Evolutionary conservation across 2,113 vertebrate species (phyloP).

Genomic region (Caranx ignobilis): DNA sequence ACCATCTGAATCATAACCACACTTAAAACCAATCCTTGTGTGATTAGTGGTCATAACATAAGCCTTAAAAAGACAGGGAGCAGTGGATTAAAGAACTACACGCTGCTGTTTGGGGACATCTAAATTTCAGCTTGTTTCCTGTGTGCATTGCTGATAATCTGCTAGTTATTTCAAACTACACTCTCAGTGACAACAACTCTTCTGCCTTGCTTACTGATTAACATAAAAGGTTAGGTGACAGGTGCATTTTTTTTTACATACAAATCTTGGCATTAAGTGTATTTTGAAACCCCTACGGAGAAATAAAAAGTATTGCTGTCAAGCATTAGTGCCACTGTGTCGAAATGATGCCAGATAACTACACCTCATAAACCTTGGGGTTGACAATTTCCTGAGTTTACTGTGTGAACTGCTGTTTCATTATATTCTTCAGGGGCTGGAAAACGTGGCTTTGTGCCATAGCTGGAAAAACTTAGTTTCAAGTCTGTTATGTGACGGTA

Average conservation of each 20-base stretch:
- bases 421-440: constrained; percentile 13
- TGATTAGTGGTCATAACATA: not conserved
- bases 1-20: not conserved
- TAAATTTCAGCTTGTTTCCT: constrained; percentile 4
- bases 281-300: constrained; percentile 34
- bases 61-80: not conserved
- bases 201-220: constrained; percentile 17
- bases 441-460: constrained; percentile 24
- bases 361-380: constrained; percentile 22
- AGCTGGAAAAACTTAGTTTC: constrained; percentile 35
- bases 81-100: not conserved
- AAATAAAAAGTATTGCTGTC: constrained; percentile 54
- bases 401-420: constrained; percentile 21
- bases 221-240: constrained; percentile 35
- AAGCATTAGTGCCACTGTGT: constrained; percentile 29
- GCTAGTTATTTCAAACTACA: not conserved
- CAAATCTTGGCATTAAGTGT: constrained; percentile 30
- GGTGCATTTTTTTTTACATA: constrained; percentile 26
- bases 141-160: not conserved
- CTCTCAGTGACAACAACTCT: not conserved
- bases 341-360: constrained; percentile 48
- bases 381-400: constrained; percentile 34
- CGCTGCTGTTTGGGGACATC: not conserved
- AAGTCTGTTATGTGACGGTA: constrained; percentile 10
- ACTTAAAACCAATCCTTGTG: not conserved